Base-by-base conservation (phyloP, 2,113 vertebrate genomes). In the Campylomormyrus numenius region DNA sequence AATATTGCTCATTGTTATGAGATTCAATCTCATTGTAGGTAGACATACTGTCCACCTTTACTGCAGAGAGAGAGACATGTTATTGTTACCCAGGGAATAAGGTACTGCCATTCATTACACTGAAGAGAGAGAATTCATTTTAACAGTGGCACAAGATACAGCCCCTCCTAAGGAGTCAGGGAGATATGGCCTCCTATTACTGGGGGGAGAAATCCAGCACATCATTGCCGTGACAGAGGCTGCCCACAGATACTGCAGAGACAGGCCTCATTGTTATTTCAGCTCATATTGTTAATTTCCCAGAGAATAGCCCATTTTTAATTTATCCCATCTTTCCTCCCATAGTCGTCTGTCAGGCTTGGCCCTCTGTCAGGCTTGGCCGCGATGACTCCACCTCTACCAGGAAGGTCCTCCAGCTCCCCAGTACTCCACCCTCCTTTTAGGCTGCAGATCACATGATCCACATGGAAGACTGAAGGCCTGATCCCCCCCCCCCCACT, bases 1-100 rank as follows among this genome's bases (percentile, higher is more conserved):
- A 39, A 87, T 52, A 87, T 42, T 53, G 49, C 49, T 48, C 49
- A 87, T 87, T 52, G n/a, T 53, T 52, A 87, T 27, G 21, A 46
- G 39, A 45, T 48, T 85, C 83, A 85, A 24, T 48, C 39, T 85
- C 39, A 48, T 85, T 53, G n/a, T 13, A 35, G 46, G 35, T 27
- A 87, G 85, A 87, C n/a, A 87, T 62, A 62, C 53, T 42, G 53
- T 42, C 87, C 56, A 42, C 49, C 11, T 58, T 88, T 62, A 88
- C 87, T 62, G 52, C 42, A 62, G 53, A 88, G 53, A 87, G 50
- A 46, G 52, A 62, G 35, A 66, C 35, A 15, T 24, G 15, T 21
- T 24, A 87, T 87, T 27, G 49, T 52, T 35, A 15, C 46, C 13
- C 46, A 52, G 49, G 49, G 85, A 48, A 87, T n/a, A 52, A 87